Conservation (phyloP, 2,888 invertebrate genomes). For the Cryptocheilus praepositus region DNA sequence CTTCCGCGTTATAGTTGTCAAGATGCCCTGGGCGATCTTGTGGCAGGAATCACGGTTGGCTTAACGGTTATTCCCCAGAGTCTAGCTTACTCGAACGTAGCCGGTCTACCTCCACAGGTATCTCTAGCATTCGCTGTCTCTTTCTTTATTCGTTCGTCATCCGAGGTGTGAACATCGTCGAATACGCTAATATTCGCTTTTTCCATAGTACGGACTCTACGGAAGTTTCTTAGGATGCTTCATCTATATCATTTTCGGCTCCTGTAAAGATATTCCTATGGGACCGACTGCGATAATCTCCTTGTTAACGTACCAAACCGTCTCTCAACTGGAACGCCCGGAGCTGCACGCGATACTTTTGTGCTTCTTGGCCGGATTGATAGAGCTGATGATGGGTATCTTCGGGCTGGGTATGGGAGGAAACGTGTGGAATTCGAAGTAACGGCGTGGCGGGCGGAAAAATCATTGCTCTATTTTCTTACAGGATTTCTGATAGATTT, state of each 20-base stretch:
- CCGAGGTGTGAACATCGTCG: no score
- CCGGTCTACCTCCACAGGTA: slow-evolving; percentile 84
- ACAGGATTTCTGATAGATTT: slow-evolving; percentile 90
- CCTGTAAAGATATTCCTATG: slow-evolving; percentile 93
- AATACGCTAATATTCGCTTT: slow-evolving; percentile 16
- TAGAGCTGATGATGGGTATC: slow-evolving; percentile 88
- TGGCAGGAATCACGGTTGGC: slow-evolving; percentile 94
- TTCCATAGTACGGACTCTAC: slow-evolving; percentile 89
- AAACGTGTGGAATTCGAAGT: no score
- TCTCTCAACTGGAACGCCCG: slow-evolving; percentile 79
- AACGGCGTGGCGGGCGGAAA: no score
- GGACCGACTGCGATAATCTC: slow-evolving; percentile 96
- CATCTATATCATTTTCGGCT: slow-evolving; percentile 92
- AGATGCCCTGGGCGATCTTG: slow-evolving; percentile 88
- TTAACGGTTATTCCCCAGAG: slow-evolving; percentile 95
- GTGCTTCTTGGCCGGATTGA: slow-evolving; percentile 83
- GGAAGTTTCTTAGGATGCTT: slow-evolving; percentile 95
- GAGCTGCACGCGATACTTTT: slow-evolving; percentile 84
- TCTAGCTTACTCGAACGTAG: slow-evolving; percentile 87
- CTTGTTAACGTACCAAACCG: slow-evolving; percentile 87
- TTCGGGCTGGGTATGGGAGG: slow-evolving; percentile 82
- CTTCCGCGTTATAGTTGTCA: slow-evolving; percentile 84
- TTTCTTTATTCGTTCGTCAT: no score
- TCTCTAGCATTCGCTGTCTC: background rate
- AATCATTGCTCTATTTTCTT: no score